Evolutionary conservation across 2,113 vertebrate genomes (phyloP).

Genomic region (Phylloscopus trochilus): DNA sequence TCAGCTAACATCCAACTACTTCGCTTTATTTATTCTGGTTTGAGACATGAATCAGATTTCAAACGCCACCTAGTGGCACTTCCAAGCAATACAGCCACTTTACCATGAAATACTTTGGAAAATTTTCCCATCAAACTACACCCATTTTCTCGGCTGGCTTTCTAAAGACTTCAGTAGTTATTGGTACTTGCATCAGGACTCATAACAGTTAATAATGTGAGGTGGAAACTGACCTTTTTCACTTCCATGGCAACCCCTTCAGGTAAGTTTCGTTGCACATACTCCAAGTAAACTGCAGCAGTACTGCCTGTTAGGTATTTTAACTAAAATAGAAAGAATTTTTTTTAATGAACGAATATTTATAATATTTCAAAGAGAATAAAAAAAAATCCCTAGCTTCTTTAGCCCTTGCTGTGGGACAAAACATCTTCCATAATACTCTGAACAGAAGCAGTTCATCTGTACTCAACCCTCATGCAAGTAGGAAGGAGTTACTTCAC

Average conservation of each 20-base stretch:
- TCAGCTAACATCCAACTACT: not conserved
- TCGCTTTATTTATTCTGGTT: not conserved
- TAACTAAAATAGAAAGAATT: conserved; percentile 74
- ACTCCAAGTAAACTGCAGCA: conserved; percentile 89
- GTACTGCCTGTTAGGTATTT: conserved; percentile 87
- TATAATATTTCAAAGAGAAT: not conserved
- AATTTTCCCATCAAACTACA: not conserved
- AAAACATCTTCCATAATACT: not conserved
- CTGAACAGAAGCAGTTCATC: not conserved
- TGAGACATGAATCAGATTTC: not conserved
- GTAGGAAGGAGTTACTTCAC: not conserved
- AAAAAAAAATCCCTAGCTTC: not conserved
- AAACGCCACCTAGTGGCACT: conserved; percentile 15
- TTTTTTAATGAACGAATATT: not conserved
- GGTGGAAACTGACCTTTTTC: conserved; percentile 77
- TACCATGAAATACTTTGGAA: accelerated
- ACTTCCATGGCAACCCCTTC: conserved; percentile 96
- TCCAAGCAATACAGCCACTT: not conserved
- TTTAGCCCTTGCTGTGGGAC: not conserved
- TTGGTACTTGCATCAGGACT: not conserved
- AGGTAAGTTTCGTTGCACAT: conserved; percentile 94
- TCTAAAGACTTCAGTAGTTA: not conserved
- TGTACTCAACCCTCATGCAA: not conserved
- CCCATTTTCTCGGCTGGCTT: not conserved
- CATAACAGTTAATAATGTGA: not conserved